Conservation (phyloP, 1,140 invertebrate genomes). For the Trichonephila clavata region DNA sequence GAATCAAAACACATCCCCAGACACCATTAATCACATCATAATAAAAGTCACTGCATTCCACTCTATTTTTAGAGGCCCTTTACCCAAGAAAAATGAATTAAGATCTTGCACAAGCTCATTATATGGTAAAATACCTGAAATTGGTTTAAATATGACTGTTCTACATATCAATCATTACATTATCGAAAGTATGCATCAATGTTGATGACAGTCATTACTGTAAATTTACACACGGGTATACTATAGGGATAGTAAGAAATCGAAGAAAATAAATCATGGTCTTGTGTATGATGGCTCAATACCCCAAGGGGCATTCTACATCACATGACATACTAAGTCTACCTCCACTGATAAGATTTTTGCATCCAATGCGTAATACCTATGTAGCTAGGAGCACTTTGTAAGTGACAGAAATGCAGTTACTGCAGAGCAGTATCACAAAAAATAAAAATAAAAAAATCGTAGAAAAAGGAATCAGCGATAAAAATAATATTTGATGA, state of each 20-base stretch:
- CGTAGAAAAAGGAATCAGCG: neutral
- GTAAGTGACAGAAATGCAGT: slow-evolving; percentile 42
- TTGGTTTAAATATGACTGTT: too few species aligned
- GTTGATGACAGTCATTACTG: neutral
- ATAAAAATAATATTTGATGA: slow-evolving; percentile 64
- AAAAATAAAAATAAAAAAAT: neutral
- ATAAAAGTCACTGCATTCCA: too few species aligned
- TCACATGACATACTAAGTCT: slow-evolving; percentile 25
- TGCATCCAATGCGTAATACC: slow-evolving; percentile 11
- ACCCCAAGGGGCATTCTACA: slow-evolving; percentile 14
- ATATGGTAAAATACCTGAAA: too few species aligned
- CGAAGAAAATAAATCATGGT: neutral
- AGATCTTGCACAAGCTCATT: too few species aligned
- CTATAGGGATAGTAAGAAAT: neutral
- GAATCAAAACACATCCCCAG: too few species aligned
- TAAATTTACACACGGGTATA: neutral
- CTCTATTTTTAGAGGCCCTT: too few species aligned
- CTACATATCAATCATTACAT: too few species aligned
- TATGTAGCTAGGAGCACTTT: slow-evolving; percentile 46
- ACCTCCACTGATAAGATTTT: slow-evolving; percentile 52
- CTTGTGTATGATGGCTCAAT: neutral
- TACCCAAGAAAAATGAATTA: too few species aligned
- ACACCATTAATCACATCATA: too few species aligned
- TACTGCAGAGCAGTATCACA: neutral
- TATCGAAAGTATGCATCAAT: neutral